Base-by-base conservation (phyloP, 2,797 vertebrate species). In the Chaetodon trifasciatus region DNA sequence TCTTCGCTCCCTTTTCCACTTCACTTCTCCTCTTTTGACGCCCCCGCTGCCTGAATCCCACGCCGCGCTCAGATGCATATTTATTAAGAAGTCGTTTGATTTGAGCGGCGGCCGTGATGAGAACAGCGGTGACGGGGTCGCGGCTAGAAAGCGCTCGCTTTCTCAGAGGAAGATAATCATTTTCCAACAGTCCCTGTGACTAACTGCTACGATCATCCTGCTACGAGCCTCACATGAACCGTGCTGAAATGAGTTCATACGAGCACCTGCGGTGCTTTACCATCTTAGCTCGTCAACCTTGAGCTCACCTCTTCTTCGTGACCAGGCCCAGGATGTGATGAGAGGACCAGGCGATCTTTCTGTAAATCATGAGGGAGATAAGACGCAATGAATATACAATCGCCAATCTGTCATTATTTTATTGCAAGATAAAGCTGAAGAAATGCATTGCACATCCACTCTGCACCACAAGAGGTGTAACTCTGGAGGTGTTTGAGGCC, bases 291-390 rank as follows among this genome's bases (percentile, higher is more conserved):
- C 35, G 68, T 89, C 67, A 90, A 86, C 83, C 91, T 83, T 70
- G 91, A 91, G 79, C 91, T 90, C 78, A 89, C 78, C 75, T 97
- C 97, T 42, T 99, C 98, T 47, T 98, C 98, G 57, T 96, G 97
- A 64, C 95, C 96, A 0, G 96, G 95, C 0, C 95, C 96, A 1
- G 95, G 93, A 81, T 97, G 97, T 70, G 95, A 95, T 0, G 96
- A 94, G 2, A 96, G 96, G 0, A 94, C 94, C 4, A 94, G 94
- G 0, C 96, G 96, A 28, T 99, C 98, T 89, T 96, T 97, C 97
- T 98, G 92, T 0, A 53, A 74, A 74, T 12, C 4, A 84, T 47
- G 21, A 76, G 11, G 28, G 72, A 71, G 21, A 65, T 1, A 49
- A 69, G 2, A 66, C n/a, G 2, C 3, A 49, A 61, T 60, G n/a